These are phyloP conservation scores for Polia nebulosa DNA, from an alignment of 2,888 invertebrate species.

Conservation along the genomic window DNA sequence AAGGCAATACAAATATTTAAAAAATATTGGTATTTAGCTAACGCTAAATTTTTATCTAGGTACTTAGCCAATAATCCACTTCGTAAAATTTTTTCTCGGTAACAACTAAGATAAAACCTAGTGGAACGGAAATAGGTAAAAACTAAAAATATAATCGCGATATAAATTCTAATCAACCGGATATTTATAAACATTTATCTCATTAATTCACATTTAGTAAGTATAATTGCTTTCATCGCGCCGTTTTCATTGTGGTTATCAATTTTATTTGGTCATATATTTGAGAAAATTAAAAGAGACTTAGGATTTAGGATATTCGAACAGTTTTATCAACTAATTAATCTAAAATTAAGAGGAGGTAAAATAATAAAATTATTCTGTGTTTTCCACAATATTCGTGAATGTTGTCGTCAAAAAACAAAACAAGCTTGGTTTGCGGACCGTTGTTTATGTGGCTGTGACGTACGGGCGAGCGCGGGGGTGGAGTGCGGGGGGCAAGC, in stretches of 20 bases:
- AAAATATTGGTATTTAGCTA: neutral
- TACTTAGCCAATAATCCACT: slow-evolving; percentile 1
- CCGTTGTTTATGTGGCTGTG: slow-evolving; percentile 86
- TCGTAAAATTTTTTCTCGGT: slow-evolving; percentile 30
- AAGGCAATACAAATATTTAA: neutral
- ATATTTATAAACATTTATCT: slow-evolving; percentile 56
- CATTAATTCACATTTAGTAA: slow-evolving; percentile 41
- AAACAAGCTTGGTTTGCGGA: slow-evolving; percentile 78
- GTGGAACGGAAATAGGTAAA: slow-evolving; percentile 49
- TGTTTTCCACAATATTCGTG: slow-evolving; percentile 65
- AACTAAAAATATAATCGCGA: slow-evolving; percentile 45
- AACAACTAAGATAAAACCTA: slow-evolving; percentile 30
- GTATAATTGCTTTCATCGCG: slow-evolving; percentile 49
- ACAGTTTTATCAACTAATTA: slow-evolving; percentile 70
- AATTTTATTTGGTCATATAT: slow-evolving; percentile 42
- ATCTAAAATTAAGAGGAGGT: slow-evolving; percentile 68
- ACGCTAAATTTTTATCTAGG: neutral
- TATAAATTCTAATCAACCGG: slow-evolving; percentile 37
- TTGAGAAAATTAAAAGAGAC: slow-evolving; percentile 40
- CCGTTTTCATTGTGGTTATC: slow-evolving; percentile 54
- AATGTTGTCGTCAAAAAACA: slow-evolving; percentile 72
- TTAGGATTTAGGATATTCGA: slow-evolving; percentile 35
- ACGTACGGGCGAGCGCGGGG: slow-evolving; percentile 79
- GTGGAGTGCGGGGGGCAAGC: slow-evolving; percentile 77
- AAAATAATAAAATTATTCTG: slow-evolving; percentile 55